Evolutionary conservation across 2,888 invertebrate genomes (phyloP).

Genomic region (Drosophila pseudotakahashii): DNA sequence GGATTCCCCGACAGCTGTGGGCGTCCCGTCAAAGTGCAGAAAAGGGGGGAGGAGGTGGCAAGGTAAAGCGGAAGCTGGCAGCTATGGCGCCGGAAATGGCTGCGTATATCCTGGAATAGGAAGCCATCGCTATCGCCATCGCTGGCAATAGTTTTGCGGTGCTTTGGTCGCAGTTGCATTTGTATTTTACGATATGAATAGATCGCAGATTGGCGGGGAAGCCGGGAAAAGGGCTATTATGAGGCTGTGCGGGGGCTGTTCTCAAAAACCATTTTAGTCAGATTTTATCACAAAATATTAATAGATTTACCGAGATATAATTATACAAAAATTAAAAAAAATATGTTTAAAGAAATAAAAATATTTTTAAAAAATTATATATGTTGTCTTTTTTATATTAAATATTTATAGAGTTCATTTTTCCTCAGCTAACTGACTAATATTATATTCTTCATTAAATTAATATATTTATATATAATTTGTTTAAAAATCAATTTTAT

Average conservation of each 20-base stretch:
- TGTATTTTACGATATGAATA: constrained; percentile 62
- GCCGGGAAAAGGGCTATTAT: constrained; percentile 1
- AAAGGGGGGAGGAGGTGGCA: neutral
- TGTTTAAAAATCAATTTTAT: too few relatives aligned
- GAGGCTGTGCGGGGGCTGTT: constrained; percentile 9
- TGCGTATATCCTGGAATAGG: constrained; percentile 58
- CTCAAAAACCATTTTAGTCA: neutral
- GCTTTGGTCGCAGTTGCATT: constrained; percentile 61
- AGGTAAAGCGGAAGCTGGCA: constrained; percentile 51
- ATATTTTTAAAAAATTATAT: too few relatives aligned
- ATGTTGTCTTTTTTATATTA: too few relatives aligned
- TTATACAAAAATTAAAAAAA: too few relatives aligned
- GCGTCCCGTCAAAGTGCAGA: constrained; percentile 3
- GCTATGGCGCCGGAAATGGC: constrained; percentile 62
- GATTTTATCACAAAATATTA: too few relatives aligned
- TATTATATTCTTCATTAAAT: too few relatives aligned
- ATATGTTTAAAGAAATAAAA: too few relatives aligned
- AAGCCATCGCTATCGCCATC: constrained; percentile 35
- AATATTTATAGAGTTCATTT: too few relatives aligned
- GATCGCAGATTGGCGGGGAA: constrained; percentile 42
- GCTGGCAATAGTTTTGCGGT: constrained; percentile 64
- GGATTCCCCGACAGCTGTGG: constrained; percentile 22
- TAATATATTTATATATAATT: too few relatives aligned
- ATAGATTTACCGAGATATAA: too few relatives aligned
- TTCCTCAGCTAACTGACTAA: too few relatives aligned